phyloP scores from a whole-genome alignment of 2,888 invertebrate species.

The Stictocephala bisonia region DNA sequence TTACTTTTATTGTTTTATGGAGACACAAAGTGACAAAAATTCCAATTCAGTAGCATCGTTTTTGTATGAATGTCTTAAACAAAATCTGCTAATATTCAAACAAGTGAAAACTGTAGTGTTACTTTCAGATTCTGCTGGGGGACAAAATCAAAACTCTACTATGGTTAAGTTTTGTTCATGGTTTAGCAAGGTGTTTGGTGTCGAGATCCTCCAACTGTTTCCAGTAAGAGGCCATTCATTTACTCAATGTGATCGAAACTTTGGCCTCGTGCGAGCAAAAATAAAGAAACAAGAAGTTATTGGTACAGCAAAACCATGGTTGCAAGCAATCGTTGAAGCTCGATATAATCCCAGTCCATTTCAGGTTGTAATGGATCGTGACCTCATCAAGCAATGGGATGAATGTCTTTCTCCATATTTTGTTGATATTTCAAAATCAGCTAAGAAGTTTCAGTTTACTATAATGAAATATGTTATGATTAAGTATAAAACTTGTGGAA shows the following conservation, averaged over 20 bases:
- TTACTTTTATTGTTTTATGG: slow-evolving; percentile 16
- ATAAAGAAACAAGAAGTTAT: slow-evolving; percentile 39
- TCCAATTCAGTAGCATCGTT: not conserved
- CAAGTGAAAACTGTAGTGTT: slow-evolving; percentile 11
- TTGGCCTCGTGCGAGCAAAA: slow-evolving; percentile 34
- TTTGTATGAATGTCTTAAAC: slow-evolving; percentile 12
- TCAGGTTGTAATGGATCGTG: slow-evolving; percentile 26
- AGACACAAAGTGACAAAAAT: slow-evolving; percentile 11
- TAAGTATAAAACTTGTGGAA: slow-evolving; percentile 12
- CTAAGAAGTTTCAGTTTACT: slow-evolving; percentile 15
- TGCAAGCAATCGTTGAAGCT: slow-evolving; percentile 35
- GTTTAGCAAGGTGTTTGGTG: slow-evolving; percentile 10
- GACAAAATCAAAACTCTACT: slow-evolving; percentile 30
- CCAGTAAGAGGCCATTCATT: slow-evolving; percentile 36
- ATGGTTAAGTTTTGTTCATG: slow-evolving; percentile 38
- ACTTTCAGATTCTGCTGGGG: slow-evolving; percentile 31
- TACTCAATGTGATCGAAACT: slow-evolving; percentile 37
- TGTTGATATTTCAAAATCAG: slow-evolving; percentile 2
- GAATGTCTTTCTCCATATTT: not conserved
- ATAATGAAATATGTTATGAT: slow-evolving; percentile 30
- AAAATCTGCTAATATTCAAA: no score
- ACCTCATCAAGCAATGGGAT: slow-evolving; percentile 41
- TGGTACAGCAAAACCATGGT: slow-evolving; percentile 39
- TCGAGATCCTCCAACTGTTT: slow-evolving; percentile 28
- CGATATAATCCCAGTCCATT: slow-evolving; percentile 12